A percentile compares a stretch with the other conserved stretches of the same genome.
Evolutionary conservation across 1,140 invertebrate genomes (phyloP).

Genomic region (Macrobrachium nipponense): DNA sequence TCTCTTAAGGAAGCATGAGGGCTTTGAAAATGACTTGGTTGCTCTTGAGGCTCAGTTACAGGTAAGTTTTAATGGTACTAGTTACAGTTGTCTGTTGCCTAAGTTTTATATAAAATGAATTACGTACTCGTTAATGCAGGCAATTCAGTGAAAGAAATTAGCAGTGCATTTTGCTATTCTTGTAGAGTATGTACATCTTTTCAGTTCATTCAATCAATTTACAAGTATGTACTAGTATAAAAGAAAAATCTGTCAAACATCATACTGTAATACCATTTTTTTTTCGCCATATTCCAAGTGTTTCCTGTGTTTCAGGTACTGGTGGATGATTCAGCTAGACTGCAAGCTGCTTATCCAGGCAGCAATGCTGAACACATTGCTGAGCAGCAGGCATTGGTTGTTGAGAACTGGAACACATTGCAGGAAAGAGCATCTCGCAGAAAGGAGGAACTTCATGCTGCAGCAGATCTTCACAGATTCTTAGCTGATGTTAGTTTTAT

Average conservation of each 20-base stretch:
- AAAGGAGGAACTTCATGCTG: conserved; percentile 84
- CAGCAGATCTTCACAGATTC: conserved; percentile 91
- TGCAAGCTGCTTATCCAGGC: conserved; percentile 91
- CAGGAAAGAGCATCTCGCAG: conserved; percentile 84
- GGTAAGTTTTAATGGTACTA: conserved; percentile 64
- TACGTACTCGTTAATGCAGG: too few species aligned
- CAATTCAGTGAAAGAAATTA: background rate
- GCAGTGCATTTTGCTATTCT: too few species aligned
- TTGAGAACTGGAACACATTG: conserved; percentile 88
- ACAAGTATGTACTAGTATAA: too few species aligned
- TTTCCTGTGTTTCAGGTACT: conserved; percentile 74
- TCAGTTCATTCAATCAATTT: too few species aligned
- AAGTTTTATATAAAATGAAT: background rate
- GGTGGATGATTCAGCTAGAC: conserved; percentile 88
- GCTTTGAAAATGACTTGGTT: conserved; percentile 94
- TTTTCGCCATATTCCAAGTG: background rate
- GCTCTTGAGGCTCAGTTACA: conserved; percentile 93
- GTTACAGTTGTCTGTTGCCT: background rate
- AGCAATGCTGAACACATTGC: conserved; percentile 91
- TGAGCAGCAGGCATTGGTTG: conserved; percentile 84
- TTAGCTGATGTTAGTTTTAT: conserved; percentile 70
- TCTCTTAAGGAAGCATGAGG: conserved; percentile 88
- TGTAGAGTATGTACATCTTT: too few species aligned
- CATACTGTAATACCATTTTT: background rate
- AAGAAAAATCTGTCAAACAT: too few species aligned